Base-by-base conservation (phyloP, 53 echinoderm and acorn worm genomes). In the Pentamera pediparva region DNA sequence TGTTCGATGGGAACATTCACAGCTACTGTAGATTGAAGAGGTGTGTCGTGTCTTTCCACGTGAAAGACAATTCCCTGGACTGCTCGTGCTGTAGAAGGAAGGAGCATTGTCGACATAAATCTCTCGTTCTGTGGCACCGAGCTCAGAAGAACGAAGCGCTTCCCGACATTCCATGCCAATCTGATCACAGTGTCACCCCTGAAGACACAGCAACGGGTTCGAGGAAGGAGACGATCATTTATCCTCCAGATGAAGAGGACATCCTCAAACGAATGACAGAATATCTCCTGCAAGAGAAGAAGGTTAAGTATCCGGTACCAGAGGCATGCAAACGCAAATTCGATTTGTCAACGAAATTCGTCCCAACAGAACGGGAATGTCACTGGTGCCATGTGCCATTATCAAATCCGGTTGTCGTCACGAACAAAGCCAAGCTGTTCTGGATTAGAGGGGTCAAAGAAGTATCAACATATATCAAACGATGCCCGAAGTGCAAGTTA, bases 41-140 rank as follows among this genome's bases (percentile, higher is more conserved):
- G 27, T 57, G 57, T 25, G 57, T 57, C 29, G 57, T 57, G 4
- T 57, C 57, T 12, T 57, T 57, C 15, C 24, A 57, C 13, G 25
- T 57, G 25, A 26, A 15, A 25, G 18, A 57, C 1, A 28, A 57
- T 25, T 30, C 57, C 13, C 26, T 25, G 28, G 57, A 57, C 27
- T 57, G 57, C 27, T 57, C 57, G 12, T 57, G 57, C 19, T 69
- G 48, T 18, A 31, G 74, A 55, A 28, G 74, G 34, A 74, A 74
- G 24, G 54, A 41, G 6, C 5, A 12, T 17, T 74, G 74, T 33
- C 12, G 13, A 18, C 74, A 74, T 20, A 74, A 74, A 29, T n/a
- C 17, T 20, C 24, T 54, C 10, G 21, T 32, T 4, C 12, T 74
- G 25, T 74, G 74, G 74, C 32, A 58, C 32, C 53, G 53, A 8